Conservation (phyloP, 2,888 invertebrate species). For the Harpalus rubripes region DNA sequence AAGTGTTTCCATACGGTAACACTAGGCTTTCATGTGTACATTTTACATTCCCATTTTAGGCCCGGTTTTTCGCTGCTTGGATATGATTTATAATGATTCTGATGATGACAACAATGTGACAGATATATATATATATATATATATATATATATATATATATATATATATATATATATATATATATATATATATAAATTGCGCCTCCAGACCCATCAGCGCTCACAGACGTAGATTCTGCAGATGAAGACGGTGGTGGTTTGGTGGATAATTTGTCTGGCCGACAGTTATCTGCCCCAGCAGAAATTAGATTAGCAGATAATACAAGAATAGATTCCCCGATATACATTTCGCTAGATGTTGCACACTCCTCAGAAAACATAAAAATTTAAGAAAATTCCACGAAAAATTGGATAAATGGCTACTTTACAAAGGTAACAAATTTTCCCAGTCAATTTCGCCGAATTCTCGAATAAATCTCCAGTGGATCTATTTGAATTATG, state of each 20-base stretch:
- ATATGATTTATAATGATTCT: too few species aligned
- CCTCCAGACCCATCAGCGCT: neutral
- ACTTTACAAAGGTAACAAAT: slow-evolving; percentile 14
- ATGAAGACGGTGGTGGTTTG: too few species aligned
- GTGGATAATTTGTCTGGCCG: too few species aligned
- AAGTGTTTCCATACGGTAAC: too few species aligned
- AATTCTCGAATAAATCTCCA: neutral
- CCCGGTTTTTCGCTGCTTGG: too few species aligned
- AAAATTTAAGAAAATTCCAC: neutral
- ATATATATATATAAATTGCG: neutral
- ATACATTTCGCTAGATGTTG: neutral
- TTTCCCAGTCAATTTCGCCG: slow-evolving; percentile 3
- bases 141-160: neutral
- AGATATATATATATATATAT: neutral
- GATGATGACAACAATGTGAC: too few species aligned
- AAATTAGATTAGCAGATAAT: slow-evolving; percentile 17
- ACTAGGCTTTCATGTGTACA: too few species aligned
- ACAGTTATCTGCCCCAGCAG: too few species aligned
- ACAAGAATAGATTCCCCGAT: neutral
- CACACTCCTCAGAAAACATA: neutral
- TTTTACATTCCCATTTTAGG: too few species aligned
- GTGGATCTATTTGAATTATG: slow-evolving; percentile 51
- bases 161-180: neutral
- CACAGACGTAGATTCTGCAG: slow-evolving; percentile 14
- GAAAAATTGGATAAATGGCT: slow-evolving; percentile 12